Conservation (phyloP, 2,888 invertebrate species). For the Eretmocerus hayati region DNA sequence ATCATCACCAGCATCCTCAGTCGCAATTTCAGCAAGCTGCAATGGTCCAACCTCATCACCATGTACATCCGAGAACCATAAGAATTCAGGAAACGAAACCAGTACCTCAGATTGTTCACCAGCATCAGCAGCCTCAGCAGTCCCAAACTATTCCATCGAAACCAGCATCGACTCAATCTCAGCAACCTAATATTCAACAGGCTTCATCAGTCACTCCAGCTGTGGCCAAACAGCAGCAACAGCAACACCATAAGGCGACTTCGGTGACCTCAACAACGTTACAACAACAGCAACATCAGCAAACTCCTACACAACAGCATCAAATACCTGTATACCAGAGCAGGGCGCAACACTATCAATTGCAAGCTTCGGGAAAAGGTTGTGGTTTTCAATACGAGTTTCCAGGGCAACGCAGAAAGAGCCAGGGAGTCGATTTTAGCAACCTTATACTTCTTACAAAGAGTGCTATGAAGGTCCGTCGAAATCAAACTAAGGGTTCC, state of each 20-base stretch:
- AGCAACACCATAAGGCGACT: conserved; percentile 26
- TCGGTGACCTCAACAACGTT: background rate
- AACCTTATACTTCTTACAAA: conserved; percentile 42
- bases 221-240: background rate
- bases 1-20: no score
- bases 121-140: background rate
- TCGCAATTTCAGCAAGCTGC: no score
- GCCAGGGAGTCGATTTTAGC: conserved; percentile 40
- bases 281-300: conserved; percentile 4
- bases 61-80: no score
- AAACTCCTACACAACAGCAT: no score
- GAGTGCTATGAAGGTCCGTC: conserved; percentile 35
- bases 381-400: no score
- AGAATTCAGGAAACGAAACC: no score
- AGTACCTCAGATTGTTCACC: no score
- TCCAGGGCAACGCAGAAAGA: conserved; percentile 32
- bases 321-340: no score
- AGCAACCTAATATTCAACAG: no score
- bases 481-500: conserved; percentile 31
- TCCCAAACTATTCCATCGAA: background rate
- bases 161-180: no score
- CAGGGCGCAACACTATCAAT: conserved; percentile 30
- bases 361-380: no score
- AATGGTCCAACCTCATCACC: no score
- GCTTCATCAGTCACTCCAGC: conserved; percentile 10